These are phyloP conservation scores for Lasioglossum albipes DNA, from an alignment of 1,140 invertebrate genomes.

Conservation along the genomic window DNA sequence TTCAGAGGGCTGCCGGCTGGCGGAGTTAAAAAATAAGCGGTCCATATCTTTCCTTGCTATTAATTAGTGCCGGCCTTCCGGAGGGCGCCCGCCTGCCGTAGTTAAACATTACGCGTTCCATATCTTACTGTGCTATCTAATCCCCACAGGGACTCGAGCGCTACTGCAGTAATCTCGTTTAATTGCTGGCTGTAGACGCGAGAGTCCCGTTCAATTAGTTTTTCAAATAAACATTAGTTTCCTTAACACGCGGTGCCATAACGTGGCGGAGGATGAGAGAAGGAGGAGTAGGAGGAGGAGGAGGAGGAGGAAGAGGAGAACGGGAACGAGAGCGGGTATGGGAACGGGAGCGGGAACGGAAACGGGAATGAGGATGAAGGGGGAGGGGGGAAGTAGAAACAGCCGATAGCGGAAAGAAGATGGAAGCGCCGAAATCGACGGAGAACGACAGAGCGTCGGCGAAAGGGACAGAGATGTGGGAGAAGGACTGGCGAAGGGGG, in stretches of 20 bases:
- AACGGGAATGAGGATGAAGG: slow-evolving; percentile 17
- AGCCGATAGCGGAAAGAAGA: slow-evolving; percentile 46
- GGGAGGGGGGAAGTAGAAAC: neutral
- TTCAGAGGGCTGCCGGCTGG: slow-evolving; percentile 68
- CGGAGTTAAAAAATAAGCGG: slow-evolving; percentile 80
- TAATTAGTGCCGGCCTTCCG: too few relatives aligned
- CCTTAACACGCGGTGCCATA: slow-evolving; percentile 80
- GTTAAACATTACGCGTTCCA: slow-evolving; percentile 80
- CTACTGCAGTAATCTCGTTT: slow-evolving; percentile 80
- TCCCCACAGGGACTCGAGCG: slow-evolving; percentile 74
- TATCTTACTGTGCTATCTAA: slow-evolving; percentile 80
- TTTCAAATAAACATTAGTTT: slow-evolving; percentile 82
- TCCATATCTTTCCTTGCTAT: slow-evolving; percentile 79
- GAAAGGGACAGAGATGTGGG: slow-evolving; percentile 22
- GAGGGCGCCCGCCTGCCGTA: slow-evolving; percentile 70
- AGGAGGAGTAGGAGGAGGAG: slow-evolving; percentile 26
- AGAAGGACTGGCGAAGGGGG: neutral
- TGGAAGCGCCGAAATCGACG: slow-evolving; percentile 36
- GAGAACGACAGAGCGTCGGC: slow-evolving; percentile 23
- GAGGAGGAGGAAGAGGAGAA: slow-evolving; percentile 13
- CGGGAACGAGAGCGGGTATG: slow-evolving; percentile 31
- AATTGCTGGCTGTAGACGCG: slow-evolving; percentile 80
- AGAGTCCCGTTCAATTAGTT: slow-evolving; percentile 81
- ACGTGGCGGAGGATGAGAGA: slow-evolving; percentile 69
- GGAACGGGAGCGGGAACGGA: neutral